Evolutionary conservation across 2,888 invertebrate genomes (phyloP), one percentile per base, ranked within the genome.

Genomic region (Emmelina monodactyla): DNA sequence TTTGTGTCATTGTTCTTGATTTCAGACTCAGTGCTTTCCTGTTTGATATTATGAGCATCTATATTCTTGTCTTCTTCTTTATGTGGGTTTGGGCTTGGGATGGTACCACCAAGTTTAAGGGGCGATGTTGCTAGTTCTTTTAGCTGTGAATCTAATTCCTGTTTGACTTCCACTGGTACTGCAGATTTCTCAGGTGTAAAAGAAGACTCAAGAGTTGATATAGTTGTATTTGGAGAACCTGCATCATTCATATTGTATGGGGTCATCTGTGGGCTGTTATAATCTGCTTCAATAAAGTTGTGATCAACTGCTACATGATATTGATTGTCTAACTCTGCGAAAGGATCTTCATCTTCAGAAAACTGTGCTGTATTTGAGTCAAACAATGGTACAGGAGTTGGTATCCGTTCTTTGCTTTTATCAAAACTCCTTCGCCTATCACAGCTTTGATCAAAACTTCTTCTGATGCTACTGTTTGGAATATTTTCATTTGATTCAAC

Each of bases 241-340:
- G 25, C 4, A n/a, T n/a, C n/a, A n/a, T n/a, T n/a, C n/a, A n/a
- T n/a, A n/a, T n/a, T n/a, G 3, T 3, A 11, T 7, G 25, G 25
- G 9, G 25, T 25, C 3, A 11, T 4, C 32, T 43, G 45, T 14
- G 50, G 47, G 40, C 39, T 49, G 35, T 46, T 39, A 33, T 62
- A 58, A 47, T 73, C 68, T 41, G 49, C 53, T 42, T 60, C 63
- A 41, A 76, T 62, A 42, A 75, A 76, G 40, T 60, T 69, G 42
- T 58, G 73, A 43, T 78, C 78, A n/a, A 79, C 78, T 36, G 65
- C 69, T 16, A 79, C 76, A 66, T 78, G 79, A 44, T 79, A 79
- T 37, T 79, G 79, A 25, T 60, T 67, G 45, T 79, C 79, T 34
- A 78, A 46, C 47, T 75, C 79, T 37, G 68, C 78, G 55, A 79